Conservation (phyloP, 2,113 vertebrate genomes). For the Pogonocichla stellata region DNA sequence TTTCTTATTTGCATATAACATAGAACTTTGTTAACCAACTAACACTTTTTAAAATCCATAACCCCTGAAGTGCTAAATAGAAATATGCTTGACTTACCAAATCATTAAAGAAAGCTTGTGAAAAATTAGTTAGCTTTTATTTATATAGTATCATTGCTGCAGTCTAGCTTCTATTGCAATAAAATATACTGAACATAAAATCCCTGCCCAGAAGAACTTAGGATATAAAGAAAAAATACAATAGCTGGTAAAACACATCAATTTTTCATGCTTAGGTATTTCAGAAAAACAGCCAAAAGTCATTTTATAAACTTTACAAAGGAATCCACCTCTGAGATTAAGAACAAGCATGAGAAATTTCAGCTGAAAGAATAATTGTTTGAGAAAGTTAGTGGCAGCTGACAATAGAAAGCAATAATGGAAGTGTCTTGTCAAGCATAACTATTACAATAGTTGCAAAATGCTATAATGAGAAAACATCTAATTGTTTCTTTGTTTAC, state of each 20-base stretch:
- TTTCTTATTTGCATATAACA: background rate
- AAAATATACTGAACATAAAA: slow-evolving; percentile 28
- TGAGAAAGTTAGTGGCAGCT: slow-evolving; percentile 18
- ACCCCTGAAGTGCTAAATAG: background rate
- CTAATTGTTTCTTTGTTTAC: slow-evolving; percentile 25
- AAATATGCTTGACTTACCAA: background rate
- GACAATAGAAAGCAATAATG: slow-evolving; percentile 36
- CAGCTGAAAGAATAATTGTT: slow-evolving; percentile 28
- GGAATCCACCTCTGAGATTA: slow-evolving; percentile 15
- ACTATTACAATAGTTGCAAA: background rate
- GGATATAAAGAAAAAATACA: slow-evolving; percentile 20
- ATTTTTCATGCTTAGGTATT: slow-evolving; percentile 4
- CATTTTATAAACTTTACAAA: slow-evolving; percentile 27
- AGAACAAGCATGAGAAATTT: slow-evolving; percentile 20
- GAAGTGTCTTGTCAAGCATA: background rate
- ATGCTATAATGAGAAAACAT: slow-evolving; percentile 24
- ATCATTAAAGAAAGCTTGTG: background rate
- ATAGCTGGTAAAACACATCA: background rate
- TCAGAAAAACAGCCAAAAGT: slow-evolving; percentile 22
- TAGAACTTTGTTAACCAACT: background rate
- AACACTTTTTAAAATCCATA: background rate
- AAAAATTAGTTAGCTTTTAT: slow-evolving; percentile 12
- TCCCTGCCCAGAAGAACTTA: background rate
- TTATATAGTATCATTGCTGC: background rate
- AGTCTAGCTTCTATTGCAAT: background rate